phyloP scores from a whole-genome alignment of 2,888 invertebrate species.

The Harpagoxenus sublaevis region DNA sequence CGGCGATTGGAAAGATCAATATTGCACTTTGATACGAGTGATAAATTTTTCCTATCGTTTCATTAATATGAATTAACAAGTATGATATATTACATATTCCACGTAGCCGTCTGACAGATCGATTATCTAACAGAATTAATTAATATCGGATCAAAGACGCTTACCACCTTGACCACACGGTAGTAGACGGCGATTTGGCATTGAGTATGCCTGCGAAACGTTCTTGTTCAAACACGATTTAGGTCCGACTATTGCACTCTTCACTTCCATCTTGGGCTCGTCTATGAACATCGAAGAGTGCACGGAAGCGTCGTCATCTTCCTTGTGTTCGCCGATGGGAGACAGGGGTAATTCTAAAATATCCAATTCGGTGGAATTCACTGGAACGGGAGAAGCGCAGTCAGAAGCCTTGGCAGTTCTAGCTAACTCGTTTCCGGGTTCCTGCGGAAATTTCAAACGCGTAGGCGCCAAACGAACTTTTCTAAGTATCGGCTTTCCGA shows the following conservation, averaged over 20 bases:
- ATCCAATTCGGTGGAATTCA: not conserved
- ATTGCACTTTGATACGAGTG: not conserved
- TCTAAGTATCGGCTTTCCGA: not conserved
- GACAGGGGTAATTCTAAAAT: not conserved
- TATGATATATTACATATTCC: not conserved
- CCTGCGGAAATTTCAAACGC: not conserved
- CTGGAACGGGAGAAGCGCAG: not conserved
- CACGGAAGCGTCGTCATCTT: not conserved
- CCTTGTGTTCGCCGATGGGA: not conserved
- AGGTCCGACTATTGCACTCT: not conserved
- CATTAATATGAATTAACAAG: not conserved
- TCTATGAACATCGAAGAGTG: not conserved
- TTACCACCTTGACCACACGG: not conserved
- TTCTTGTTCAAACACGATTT: not conserved
- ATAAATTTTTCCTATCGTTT: not conserved
- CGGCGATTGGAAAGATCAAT: not conserved
- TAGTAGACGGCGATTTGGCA: not conserved
- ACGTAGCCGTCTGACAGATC: not conserved
- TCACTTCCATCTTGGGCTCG: not conserved
- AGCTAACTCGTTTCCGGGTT: not conserved
- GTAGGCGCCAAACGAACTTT: slow-evolving; percentile 31
- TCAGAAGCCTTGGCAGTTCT: not conserved
- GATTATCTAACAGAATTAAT: not conserved
- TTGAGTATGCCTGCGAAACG: not conserved
- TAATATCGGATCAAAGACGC: not conserved